A percentile compares a stretch with the other conserved stretches of the same genome.
Conservation (phyloP, 2,113 vertebrate species). For the Entomyzon cyanotis region DNA sequence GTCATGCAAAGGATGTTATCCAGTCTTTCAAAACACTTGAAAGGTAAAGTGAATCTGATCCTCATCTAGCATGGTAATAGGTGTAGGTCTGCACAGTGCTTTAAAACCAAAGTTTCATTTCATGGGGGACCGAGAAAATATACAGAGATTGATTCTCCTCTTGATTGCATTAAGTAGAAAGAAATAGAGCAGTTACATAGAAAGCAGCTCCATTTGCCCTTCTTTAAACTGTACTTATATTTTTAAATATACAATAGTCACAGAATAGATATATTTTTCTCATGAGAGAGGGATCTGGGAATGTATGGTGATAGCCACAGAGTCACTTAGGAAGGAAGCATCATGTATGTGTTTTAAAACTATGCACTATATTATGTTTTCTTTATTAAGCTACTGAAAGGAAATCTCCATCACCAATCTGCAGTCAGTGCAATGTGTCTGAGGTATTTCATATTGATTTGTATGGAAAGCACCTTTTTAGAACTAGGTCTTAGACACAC, state of each 20-base stretch:
- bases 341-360: neutral
- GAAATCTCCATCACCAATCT: neutral
- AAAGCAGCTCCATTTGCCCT: neutral
- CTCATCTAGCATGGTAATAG: neutral
- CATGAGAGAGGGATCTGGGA: neutral
- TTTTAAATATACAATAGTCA: neutral
- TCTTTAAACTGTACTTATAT: neutral
- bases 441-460: neutral
- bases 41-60: slow-evolving; percentile 79
- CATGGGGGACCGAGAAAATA: neutral
- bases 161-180: neutral
- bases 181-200: neutral
- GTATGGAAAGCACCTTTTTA: neutral
- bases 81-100: neutral
- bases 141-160: neutral
- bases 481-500: neutral
- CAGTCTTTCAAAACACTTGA: slow-evolving; percentile 94
- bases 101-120: neutral
- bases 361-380: neutral
- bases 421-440: neutral
- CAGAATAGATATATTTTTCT: neutral
- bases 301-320: neutral
- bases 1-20: slow-evolving; percentile 94
- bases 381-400: neutral
- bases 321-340: neutral